Conservation (phyloP, 2,113 vertebrate species). For the Vanacampus margaritifer region DNA sequence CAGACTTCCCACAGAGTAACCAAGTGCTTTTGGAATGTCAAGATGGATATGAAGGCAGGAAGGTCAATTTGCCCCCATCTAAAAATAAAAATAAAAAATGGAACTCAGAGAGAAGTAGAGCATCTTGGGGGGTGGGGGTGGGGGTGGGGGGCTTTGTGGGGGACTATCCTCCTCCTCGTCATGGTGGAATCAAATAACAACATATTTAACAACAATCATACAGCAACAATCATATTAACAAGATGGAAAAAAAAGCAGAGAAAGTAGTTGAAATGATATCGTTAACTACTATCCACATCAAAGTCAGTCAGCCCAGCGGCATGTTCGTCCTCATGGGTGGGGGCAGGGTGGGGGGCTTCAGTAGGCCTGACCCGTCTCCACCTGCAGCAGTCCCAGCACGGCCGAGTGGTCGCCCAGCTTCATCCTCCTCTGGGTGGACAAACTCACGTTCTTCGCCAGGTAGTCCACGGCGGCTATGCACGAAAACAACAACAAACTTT, state of each 20-base stretch:
- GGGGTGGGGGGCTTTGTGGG: too few relatives aligned
- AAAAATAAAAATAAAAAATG: conserved; percentile 41
- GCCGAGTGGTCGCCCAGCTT: conserved; percentile 97
- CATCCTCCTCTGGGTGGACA: conserved; percentile 97
- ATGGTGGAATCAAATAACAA: conserved; percentile 6
- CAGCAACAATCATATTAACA: conserved; percentile 10
- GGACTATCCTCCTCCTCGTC: conserved; percentile 50
- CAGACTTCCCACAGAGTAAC: conserved; percentile 75
- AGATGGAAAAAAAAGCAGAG: conserved; percentile 5
- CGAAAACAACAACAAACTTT: background rate
- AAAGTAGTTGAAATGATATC: conserved; percentile 1
- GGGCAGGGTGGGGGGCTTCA: conserved; percentile 53
- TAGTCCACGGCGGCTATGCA: conserved; percentile 91
- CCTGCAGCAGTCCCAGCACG: conserved; percentile 94
- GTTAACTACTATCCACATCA: conserved; percentile 9
- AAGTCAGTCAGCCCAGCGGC: background rate
- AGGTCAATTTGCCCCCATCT: conserved; percentile 53
- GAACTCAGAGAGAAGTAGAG: conserved; percentile 49
- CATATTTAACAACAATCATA: conserved; percentile 4
- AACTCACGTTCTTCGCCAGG: conserved; percentile 97
- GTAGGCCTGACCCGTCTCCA: conserved; percentile 98
- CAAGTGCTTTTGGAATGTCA: conserved; percentile 74
- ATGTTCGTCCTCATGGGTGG: conserved; percentile 12
- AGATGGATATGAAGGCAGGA: conserved; percentile 69
- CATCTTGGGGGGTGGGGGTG: conserved; percentile 59